Base-by-base conservation (phyloP, 2,797 vertebrate genomes). In the Myotis pilosus region DNA sequence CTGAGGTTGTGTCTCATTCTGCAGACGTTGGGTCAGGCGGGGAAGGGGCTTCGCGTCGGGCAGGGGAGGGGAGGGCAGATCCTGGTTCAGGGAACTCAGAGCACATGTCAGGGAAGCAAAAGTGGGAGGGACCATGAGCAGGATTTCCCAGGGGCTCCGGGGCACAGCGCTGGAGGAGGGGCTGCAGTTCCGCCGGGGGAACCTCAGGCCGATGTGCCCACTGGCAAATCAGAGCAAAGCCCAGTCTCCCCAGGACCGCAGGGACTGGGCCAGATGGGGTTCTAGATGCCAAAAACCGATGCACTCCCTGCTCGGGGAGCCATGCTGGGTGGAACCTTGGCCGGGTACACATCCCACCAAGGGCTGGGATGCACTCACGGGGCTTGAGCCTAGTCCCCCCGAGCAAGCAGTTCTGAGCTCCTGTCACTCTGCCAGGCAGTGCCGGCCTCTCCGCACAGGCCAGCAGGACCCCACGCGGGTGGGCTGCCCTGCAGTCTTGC, bases 1-100 rank as follows among this genome's bases (percentile, higher is more conserved):
- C 82, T 15, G 15, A 90, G 49, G 33, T 53, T 86, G 81, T 11
- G 83, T 93, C 94, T 93, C 94, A 80, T 66, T 96, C 87, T 90
- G 94, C 62, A 93, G 93, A 85, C 11, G 30, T 13, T 12, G 57
- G 94, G 69, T 62, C 86, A 85, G 75, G 89, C 53, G 68, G 76
- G 93, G 82, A 55, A 88, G 92, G 79, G 62, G 25, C 23, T 64
- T 87, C 68, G 36, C 1, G 0, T 1, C 7, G 20, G 55, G 23
- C 51, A 44, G 16, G 47, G 81, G 2, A 79, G 78, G 78, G 51
- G 75, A n/a, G 38, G 36, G 78, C 71, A 91, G 90, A 44, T 80
- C 94, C 89, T 28, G 51, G 62, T 49, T 79, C 51, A 17, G 71
- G 82, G 36, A 82, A 74, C 66, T 96, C 93, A 91, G 87, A 93